Conservation (phyloP, 1,140 invertebrate species). For the Battus philenor region DNA sequence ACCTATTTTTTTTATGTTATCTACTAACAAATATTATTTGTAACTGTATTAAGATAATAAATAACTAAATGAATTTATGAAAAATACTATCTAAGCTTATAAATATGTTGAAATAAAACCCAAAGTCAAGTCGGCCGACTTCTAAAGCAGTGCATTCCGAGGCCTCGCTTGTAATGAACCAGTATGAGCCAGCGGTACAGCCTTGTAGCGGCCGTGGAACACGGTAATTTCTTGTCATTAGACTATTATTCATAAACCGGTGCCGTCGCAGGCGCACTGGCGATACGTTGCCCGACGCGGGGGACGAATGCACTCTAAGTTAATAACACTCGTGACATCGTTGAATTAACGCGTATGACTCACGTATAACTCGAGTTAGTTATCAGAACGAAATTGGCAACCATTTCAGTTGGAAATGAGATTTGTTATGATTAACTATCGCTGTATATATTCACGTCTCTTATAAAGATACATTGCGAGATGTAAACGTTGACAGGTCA, state of each 20-base stretch:
- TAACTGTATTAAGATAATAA: too few species aligned
- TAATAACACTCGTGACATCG: slow-evolving; percentile 13
- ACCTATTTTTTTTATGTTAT: too few species aligned
- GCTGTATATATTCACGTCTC: too few species aligned
- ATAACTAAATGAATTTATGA: slow-evolving; percentile 17
- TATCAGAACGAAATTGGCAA: slow-evolving; percentile 8
- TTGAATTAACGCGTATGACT: slow-evolving; percentile 7
- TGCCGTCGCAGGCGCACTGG: slow-evolving; percentile 23
- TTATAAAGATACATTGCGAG: too few species aligned
- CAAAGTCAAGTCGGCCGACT: not conserved
- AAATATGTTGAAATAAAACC: not conserved
- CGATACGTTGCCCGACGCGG: slow-evolving; percentile 29
- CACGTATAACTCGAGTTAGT: slow-evolving; percentile 1
- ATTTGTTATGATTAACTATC: slow-evolving; percentile 3
- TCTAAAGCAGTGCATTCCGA: slow-evolving; percentile 9
- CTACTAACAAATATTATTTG: too few species aligned
- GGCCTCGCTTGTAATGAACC: slow-evolving; percentile 26
- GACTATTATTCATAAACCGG: slow-evolving; percentile 63
- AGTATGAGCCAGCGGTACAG: slow-evolving; percentile 29
- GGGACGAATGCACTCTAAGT: slow-evolving; percentile 1
- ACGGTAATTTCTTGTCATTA: slow-evolving; percentile 72
- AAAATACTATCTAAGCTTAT: too few species aligned
- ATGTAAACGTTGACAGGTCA: too few species aligned
- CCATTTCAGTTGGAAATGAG: slow-evolving; percentile 3
- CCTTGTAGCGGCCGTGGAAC: slow-evolving; percentile 41